phyloP scores from a whole-genome alignment of 2,113 vertebrate genomes.

The Cricetomys ansorgei region DNA sequence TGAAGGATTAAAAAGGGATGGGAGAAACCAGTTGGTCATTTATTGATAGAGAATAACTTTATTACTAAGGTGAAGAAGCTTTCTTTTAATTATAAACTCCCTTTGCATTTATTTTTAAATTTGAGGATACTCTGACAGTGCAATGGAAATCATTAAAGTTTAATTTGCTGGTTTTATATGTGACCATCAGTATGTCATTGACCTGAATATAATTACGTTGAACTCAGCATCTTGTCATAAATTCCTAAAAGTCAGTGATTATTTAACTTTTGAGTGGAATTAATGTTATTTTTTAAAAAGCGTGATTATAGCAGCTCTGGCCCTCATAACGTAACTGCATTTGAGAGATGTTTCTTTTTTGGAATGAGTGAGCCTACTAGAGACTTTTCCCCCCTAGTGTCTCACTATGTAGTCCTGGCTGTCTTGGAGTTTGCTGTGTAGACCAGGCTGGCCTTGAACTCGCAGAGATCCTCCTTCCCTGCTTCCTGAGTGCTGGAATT shows the following conservation, averaged over 20 bases:
- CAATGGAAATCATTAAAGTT: neutral
- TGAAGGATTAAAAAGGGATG: conserved; percentile 29
- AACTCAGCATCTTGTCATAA: neutral
- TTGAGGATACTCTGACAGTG: neutral
- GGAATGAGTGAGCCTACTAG: neutral
- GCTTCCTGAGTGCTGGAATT: neutral
- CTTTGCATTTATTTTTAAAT: conserved; percentile 21
- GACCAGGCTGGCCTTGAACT: neutral
- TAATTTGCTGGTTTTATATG: neutral
- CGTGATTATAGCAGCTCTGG: conserved; percentile 12
- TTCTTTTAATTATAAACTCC: neutral
- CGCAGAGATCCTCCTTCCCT: neutral
- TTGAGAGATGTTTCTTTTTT: neutral
- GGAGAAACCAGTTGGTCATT: conserved; percentile 1
- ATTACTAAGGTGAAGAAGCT: neutral
- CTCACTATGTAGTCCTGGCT: neutral
- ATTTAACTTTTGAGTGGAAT: conserved; percentile 43
- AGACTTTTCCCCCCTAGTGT: neutral
- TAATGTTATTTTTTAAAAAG: conserved; percentile 43
- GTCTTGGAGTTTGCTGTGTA: neutral
- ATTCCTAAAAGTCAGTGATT: conserved; percentile 11
- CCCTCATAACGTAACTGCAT: neutral
- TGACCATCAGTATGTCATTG: neutral
- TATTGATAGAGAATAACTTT: neutral
- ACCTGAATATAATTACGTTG: conserved; percentile 48